Evolutionary conservation across 2,113 vertebrate species (phyloP).

Genomic region (Sula dactylatra): DNA sequence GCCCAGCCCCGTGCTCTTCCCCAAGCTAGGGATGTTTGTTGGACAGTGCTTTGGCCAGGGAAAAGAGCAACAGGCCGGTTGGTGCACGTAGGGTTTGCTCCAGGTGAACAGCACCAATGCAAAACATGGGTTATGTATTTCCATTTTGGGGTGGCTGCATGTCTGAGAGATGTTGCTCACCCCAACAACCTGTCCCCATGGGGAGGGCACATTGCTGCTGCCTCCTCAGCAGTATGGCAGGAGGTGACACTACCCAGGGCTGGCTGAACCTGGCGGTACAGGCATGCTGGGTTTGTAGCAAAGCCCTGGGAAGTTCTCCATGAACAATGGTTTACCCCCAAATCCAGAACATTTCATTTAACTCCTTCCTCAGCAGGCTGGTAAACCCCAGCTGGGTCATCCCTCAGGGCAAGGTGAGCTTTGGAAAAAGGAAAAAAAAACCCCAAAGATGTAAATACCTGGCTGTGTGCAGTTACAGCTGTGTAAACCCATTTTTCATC

Average conservation of each 20-base stretch:
- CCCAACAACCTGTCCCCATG: background rate
- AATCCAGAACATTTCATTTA: background rate
- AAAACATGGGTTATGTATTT: background rate
- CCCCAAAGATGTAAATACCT: background rate
- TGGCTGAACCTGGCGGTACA: background rate
- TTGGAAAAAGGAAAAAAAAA: background rate
- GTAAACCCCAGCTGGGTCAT: background rate
- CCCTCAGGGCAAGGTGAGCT: background rate
- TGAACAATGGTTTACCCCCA: background rate
- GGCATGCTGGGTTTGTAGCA: background rate
- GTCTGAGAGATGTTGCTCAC: background rate
- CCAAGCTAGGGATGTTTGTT: background rate
- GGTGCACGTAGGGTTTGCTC: rapidly evolving
- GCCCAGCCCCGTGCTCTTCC: background rate
- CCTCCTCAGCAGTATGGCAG: background rate
- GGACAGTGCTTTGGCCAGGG: background rate
- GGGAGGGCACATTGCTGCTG: background rate
- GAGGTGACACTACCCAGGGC: background rate
- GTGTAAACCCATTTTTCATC: background rate
- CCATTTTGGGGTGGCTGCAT: background rate
- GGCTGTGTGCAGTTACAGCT: background rate
- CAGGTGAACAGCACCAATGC: background rate
- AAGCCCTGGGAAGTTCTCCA: background rate
- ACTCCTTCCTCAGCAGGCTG: background rate
- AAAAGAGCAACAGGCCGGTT: rapidly evolving